Evolutionary conservation across 1,140 invertebrate species (phyloP), one percentile per base, ranked within the genome.

Genomic region (Archivesica marissinica): DNA sequence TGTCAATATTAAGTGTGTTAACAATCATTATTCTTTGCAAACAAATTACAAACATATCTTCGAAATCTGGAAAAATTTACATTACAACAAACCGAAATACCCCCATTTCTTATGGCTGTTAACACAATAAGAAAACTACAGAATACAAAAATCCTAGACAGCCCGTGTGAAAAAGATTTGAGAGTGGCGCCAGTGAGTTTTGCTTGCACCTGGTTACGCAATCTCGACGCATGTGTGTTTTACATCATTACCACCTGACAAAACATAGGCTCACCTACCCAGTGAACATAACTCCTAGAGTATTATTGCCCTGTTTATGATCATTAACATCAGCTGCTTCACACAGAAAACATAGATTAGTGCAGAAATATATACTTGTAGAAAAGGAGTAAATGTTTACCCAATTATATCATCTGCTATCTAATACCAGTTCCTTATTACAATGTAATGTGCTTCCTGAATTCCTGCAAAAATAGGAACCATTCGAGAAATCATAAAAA

Each of bases 221-320:
- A 77, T 77, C 75, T 77, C 75, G 23, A 54, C 54, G 47, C 75
- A 77, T 38, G 56, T 59, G 52, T 77, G 75, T 59, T 77, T 77
- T 25, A 77, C 35, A 77, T 77, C 50, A 56, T 56, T 38, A 35
- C 54, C 75, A 77, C 75, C 75, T 77, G 75, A 61, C 75, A 77
- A 56, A 77, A 77, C 39, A 44, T 77, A 77, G 30, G 25, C 70
- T 39, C 74, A 3, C 7, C 3, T 61, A 39, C 54, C 54, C 23
- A 77, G 23, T 0, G 20, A 39, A 39, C 39, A 44, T 61, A 61
- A 61, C 33, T 77, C 23, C 35, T 59, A 13, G 7, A 61, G 41
- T 59, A 77, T 77, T 59, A 61, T 61, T 61, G 33, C 41, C 75
- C 23, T 59, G 75, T 77, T 77, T 77, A 77, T 33, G 54, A 59